Percentiles rank a stretch among this genome's conserved stretches.
phyloP scores from a whole-genome alignment of 2,888 invertebrate species.

The Ichneumoninae sp. region DNA sequence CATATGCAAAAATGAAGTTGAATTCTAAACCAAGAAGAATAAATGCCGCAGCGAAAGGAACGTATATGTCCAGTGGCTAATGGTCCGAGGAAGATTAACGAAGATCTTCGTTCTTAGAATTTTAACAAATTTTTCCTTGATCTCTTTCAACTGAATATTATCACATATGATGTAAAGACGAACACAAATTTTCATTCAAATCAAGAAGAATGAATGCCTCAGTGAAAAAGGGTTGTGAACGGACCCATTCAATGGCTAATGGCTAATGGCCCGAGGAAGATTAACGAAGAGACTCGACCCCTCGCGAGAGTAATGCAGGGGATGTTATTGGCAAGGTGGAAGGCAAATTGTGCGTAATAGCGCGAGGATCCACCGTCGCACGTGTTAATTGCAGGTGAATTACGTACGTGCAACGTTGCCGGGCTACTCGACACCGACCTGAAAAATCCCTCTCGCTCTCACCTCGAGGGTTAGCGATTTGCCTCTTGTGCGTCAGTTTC shows the following conservation, averaged over 20 bases:
- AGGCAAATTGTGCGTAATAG: conserved; percentile 64
- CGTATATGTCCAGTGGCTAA: no score
- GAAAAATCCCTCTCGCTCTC: not conserved
- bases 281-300: conserved; percentile 16
- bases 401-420: conserved; percentile 39
- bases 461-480: conserved; percentile 14
- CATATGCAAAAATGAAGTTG: no score
- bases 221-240: no score
- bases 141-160: no score
- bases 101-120: no score
- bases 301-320: conserved; percentile 18
- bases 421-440: conserved; percentile 34
- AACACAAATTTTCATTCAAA: no score
- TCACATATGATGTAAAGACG: no score
- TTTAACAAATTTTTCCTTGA: no score
- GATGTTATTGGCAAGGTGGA: conserved; percentile 39
- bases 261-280: not conserved
- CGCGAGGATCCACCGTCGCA: conserved; percentile 52
- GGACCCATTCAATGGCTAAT: not conserved
- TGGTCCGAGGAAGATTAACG: no score
- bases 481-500: conserved; percentile 8
- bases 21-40: no score
- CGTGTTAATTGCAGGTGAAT: conserved; percentile 67
- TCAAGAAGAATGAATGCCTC: no score
- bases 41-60: no score